phyloP scores from a whole-genome alignment of 2,888 invertebrate genomes.

The Chalcosyrphus nemorum region DNA sequence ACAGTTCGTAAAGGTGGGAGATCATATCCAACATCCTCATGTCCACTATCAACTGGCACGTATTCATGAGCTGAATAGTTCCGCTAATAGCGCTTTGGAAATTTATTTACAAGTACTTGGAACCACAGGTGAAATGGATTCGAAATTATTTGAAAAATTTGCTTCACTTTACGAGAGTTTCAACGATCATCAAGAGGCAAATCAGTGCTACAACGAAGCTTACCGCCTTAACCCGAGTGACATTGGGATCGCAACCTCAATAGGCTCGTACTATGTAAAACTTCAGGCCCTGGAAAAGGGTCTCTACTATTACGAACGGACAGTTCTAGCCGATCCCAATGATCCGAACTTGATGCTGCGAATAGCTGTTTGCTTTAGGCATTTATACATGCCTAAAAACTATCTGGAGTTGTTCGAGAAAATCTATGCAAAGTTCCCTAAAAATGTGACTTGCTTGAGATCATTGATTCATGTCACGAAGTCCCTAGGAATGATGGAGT shows the following conservation, averaged over 20 bases:
- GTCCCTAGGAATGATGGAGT: slow-evolving; percentile 92
- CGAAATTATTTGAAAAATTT: slow-evolving; percentile 92
- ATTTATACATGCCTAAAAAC: slow-evolving; percentile 87
- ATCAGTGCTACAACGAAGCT: slow-evolving; percentile 81
- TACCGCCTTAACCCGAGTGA: slow-evolving; percentile 81
- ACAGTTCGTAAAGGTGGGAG: slow-evolving; percentile 84
- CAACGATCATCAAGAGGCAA: slow-evolving; percentile 94
- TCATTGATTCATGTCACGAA: slow-evolving; percentile 82
- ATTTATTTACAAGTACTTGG: slow-evolving; percentile 90
- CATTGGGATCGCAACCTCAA: slow-evolving; percentile 90
- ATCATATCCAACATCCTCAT: slow-evolving; percentile 82
- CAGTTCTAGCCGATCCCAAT: slow-evolving; percentile 88
- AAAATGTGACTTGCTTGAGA: slow-evolving; percentile 96
- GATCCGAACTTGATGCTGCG: slow-evolving; percentile 93
- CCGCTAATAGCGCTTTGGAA: slow-evolving; percentile 85
- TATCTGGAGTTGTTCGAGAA: slow-evolving; percentile 81
- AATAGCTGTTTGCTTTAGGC: slow-evolving; percentile 91
- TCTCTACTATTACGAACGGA: slow-evolving; percentile 90
- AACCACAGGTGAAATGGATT: slow-evolving; percentile 92
- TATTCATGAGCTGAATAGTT: slow-evolving; percentile 85
- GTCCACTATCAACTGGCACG: slow-evolving; percentile 89
- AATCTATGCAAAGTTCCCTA: slow-evolving; percentile 94
- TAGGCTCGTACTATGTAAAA: slow-evolving; percentile 94
- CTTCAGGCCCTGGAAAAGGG: slow-evolving; percentile 95
- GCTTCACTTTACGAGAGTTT: slow-evolving; percentile 94